A percentile compares a stretch with the other conserved stretches of the same genome.
Evolutionary conservation across 2,113 vertebrate genomes (phyloP).

Genomic region (Antechinus flavipes): DNA sequence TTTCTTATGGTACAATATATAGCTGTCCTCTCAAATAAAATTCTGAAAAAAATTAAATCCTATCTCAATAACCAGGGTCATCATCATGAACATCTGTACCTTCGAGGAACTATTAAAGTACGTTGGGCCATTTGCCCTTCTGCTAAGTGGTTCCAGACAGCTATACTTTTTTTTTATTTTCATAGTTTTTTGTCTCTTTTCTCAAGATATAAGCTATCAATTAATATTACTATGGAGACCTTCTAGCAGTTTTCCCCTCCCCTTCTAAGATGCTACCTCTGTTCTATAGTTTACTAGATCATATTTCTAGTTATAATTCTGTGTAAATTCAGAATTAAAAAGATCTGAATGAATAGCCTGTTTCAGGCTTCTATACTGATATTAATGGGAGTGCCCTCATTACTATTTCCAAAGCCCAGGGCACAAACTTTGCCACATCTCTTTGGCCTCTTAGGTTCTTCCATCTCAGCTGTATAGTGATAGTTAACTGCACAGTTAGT

Average conservation of each 20-base stretch:
- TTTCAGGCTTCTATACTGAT: not conserved
- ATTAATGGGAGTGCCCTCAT: not conserved
- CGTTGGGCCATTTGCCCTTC: not conserved
- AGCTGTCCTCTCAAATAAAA: not conserved
- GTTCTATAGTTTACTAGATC: not conserved
- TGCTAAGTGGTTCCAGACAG: not conserved
- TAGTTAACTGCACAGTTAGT: not conserved
- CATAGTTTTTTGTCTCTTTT: not conserved
- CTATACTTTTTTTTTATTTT: not conserved
- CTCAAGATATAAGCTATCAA: not conserved
- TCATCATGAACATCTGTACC: too few relatives aligned
- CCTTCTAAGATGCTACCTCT: not conserved
- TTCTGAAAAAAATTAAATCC: not conserved
- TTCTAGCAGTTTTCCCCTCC: not conserved
- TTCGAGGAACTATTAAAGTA: not conserved
- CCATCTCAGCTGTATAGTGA: not conserved
- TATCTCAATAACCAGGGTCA: not conserved
- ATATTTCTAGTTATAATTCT: not conserved
- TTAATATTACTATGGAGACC: not conserved
- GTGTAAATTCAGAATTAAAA: not conserved
- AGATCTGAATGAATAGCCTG: not conserved
- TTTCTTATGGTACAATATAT: too few relatives aligned
- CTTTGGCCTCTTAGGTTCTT: not conserved
- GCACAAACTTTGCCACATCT: not conserved
- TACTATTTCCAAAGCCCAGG: not conserved